A percentile compares a stretch with the other conserved stretches of the same genome.
Evolutionary conservation across 2,888 invertebrate species (phyloP).

Genomic region (Shargacucullia verbasci): DNA sequence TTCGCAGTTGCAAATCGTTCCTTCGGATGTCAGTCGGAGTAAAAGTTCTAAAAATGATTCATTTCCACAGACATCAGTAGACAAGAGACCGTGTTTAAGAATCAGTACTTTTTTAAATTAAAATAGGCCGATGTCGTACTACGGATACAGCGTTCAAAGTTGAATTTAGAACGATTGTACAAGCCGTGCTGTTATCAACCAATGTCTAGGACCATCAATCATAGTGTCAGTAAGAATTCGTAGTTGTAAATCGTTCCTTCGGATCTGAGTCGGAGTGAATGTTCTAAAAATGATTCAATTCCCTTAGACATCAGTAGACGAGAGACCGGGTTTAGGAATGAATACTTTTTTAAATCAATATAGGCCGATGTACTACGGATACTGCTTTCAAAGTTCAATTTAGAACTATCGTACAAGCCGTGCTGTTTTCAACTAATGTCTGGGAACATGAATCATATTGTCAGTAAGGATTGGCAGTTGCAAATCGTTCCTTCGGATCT

Average conservation of each 20-base stretch:
- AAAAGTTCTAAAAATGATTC: constrained; percentile 15
- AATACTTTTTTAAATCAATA: too few relatives aligned
- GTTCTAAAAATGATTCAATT: constrained; percentile 17
- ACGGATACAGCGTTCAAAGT: too few relatives aligned
- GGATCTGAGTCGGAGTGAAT: constrained; percentile 1
- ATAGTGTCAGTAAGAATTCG: background rate
- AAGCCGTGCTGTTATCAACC: constrained; percentile 7
- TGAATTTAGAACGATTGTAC: background rate
- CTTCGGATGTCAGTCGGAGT: background rate
- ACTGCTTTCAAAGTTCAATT: background rate
- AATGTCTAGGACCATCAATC: constrained; percentile 1
- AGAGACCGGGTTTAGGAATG: too few relatives aligned
- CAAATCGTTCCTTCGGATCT: background rate
- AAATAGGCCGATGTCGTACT: too few relatives aligned
- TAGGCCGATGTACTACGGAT: too few relatives aligned
- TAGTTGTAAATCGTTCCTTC: background rate
- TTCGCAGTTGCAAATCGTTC: background rate
- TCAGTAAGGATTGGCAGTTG: background rate
- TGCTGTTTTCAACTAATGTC: constrained; percentile 8
- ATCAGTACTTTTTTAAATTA: too few relatives aligned
- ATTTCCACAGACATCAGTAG: constrained; percentile 9
- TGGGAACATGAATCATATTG: constrained; percentile 1
- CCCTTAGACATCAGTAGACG: constrained; percentile 3
- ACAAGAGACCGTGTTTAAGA: too few relatives aligned
- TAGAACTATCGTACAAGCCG: background rate